These are phyloP conservation scores for Pyrgus malvae DNA, from an alignment of 2,888 invertebrate species.

Conservation along the genomic window DNA sequence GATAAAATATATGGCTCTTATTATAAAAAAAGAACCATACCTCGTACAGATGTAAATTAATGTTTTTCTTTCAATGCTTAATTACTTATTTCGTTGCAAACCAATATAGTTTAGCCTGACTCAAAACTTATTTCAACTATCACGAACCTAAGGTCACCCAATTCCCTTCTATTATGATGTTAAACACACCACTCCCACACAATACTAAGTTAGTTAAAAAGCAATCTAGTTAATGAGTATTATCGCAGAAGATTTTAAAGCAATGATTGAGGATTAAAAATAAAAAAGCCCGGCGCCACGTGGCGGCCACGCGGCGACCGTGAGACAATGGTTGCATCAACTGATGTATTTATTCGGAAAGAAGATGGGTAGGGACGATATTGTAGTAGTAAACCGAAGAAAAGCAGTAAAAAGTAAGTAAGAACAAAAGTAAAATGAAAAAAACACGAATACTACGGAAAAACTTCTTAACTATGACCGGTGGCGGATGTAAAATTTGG, in stretches of 20 bases:
- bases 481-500: no score
- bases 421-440: no score
- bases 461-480: no score
- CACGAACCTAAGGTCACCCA: no score
- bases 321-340: conserved; percentile 52
- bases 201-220: conserved; percentile 24
- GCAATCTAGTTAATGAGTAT: conserved; percentile 24
- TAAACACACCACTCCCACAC: conserved; percentile 1
- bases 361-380: not conserved
- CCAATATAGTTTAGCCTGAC: no score
- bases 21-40: no score
- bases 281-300: conserved; percentile 31
- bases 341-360: conserved; percentile 30
- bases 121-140: no score
- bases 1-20: no score
- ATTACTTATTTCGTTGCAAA: no score
- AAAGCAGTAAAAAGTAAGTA: no score
- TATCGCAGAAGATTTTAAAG: conserved; percentile 21
- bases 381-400: not conserved
- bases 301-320: conserved; percentile 35
- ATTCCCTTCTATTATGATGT: conserved; percentile 3
- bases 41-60: no score
- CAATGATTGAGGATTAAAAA: conserved; percentile 26
- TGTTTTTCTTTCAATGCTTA: no score
- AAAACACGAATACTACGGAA: not conserved